phyloP scores from a whole-genome alignment of 2,797 vertebrate genomes.

The Thaleichthys pacificus region DNA sequence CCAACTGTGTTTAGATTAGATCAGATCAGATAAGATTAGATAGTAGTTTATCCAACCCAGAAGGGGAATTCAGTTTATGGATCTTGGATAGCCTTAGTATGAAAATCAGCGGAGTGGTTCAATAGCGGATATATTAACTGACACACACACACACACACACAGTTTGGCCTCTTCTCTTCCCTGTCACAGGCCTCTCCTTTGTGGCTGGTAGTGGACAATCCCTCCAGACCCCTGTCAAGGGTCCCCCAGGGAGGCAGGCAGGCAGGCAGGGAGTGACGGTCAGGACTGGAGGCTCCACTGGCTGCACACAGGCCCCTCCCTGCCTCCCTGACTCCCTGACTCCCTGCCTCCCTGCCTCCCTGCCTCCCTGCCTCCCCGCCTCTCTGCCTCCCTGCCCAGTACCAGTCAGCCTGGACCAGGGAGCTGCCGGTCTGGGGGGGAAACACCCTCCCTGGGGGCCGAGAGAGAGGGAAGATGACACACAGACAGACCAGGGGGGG shows the following conservation, averaged over 20 bases:
- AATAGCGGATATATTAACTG: constrained; percentile 11
- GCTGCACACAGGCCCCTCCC: constrained; percentile 52
- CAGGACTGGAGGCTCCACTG: constrained; percentile 67
- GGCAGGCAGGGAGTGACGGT: constrained; percentile 61
- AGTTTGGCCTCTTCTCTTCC: constrained; percentile 44
- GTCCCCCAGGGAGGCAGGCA: constrained; percentile 53
- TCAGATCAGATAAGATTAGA: too few species aligned
- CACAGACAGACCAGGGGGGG: constrained; percentile 68
- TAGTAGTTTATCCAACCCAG: neutral
- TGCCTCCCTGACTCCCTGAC: neutral
- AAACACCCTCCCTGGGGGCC: constrained; percentile 67
- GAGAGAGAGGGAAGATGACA: constrained; percentile 56
- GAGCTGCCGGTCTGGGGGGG: constrained; percentile 69
- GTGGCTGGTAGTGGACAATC: constrained; percentile 62
- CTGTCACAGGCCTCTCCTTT: constrained; percentile 61
- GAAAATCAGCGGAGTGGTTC: too few species aligned
- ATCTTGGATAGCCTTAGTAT: too few species aligned
- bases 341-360: neutral
- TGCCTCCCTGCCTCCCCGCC: neutral
- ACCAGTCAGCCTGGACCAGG: constrained; percentile 67
- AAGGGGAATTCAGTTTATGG: neutral
- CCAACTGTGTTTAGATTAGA: neutral
- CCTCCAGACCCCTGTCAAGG: constrained; percentile 72
- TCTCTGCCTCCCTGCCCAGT: constrained; percentile 24
- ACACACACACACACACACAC: constrained; percentile 42